Evolutionary conservation across 2,797 vertebrate species (phyloP), one percentile per base, ranked within the genome.

Genomic region (Adelosebastes latens): DNA sequence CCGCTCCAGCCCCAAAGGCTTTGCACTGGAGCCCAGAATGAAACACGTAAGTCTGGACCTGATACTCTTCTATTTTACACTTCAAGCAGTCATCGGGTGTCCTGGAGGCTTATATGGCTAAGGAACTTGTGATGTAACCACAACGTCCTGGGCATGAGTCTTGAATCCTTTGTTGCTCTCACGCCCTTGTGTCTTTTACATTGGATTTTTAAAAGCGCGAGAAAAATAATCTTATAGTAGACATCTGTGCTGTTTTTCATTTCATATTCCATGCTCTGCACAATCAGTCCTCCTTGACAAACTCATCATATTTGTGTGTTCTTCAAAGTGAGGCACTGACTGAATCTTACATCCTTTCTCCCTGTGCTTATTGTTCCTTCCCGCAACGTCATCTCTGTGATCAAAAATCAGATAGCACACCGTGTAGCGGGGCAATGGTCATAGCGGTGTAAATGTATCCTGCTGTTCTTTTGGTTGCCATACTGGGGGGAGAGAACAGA

Each of bases 41-140:
- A 97, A 97, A 70, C 96, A 98, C 1, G 98, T 99, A 92, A 97
- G 98, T 97, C 81, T 46, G 61, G 20, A 75, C 11, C 16, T 29
- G 13, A 58, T 63, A 31, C 46, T 72, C 18, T 16, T 70, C 25
- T 64, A 1, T 59, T 83, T 74, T 62, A 22, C 13, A 14, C 66
- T 80, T 65, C 25, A 72, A 32, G 5, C 52, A 72, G 61, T 49
- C 61, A 16, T 36, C 5, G 0, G 0, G 0, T 27, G 42, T 52
- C 78, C 53, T 55, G 31, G 22, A 34, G 39, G 59, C 31, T 79
- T 9, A 34, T 9, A 39, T 82, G 16, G 12, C 18, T 27, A 12
- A 73, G 29, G 14, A 63, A 29, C 11, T 42, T 46, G 18, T 53
- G 24, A 71, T 74, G 79, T 24, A 59, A 72, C 36, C 27, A 2